A percentile compares a stretch with the other conserved stretches of the same genome.
Evolutionary conservation across 1,140 invertebrate genomes (phyloP).

Genomic region (Macrobrachium rosenbergii): DNA sequence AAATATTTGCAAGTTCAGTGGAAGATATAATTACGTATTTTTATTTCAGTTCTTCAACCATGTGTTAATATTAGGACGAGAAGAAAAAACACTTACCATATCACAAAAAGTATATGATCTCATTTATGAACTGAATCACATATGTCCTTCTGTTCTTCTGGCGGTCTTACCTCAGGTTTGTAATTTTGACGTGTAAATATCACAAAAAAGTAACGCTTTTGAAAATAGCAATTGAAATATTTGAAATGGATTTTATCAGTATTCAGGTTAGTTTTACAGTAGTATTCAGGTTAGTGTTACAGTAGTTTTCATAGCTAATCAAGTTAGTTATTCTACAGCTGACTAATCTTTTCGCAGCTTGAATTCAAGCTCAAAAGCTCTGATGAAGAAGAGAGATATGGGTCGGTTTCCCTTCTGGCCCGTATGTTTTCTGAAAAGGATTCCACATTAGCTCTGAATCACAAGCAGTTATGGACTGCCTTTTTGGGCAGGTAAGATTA

Average conservation of each 20-base stretch:
- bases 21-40: not conserved
- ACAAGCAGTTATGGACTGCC: conserved; percentile 86
- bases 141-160: conserved; percentile 88
- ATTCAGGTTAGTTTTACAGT: not conserved
- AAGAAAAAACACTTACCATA: conserved; percentile 84
- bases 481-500: conserved; percentile 81
- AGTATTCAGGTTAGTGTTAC: not conserved
- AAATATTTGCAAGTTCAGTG: not conserved
- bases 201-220: not conserved
- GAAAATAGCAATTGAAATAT: too few species aligned
- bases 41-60: conserved; percentile 91
- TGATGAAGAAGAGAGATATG: conserved; percentile 86
- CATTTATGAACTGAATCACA: conserved; percentile 96
- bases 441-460: conserved; percentile 88
- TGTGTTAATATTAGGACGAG: conserved; percentile 91
- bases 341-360: conserved; percentile 46
- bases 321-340: not conserved
- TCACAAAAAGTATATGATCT: conserved; percentile 92
- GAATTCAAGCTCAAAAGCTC: conserved; percentile 80
- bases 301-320: not conserved
- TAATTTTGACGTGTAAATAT: conserved; percentile 13
- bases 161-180: conserved; percentile 94
- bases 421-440: conserved; percentile 96
- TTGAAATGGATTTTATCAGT: not conserved
- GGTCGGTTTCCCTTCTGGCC: conserved; percentile 90